phyloP scores from a whole-genome alignment of 2,888 invertebrate species.

The Lasioglossum oenotherae region DNA sequence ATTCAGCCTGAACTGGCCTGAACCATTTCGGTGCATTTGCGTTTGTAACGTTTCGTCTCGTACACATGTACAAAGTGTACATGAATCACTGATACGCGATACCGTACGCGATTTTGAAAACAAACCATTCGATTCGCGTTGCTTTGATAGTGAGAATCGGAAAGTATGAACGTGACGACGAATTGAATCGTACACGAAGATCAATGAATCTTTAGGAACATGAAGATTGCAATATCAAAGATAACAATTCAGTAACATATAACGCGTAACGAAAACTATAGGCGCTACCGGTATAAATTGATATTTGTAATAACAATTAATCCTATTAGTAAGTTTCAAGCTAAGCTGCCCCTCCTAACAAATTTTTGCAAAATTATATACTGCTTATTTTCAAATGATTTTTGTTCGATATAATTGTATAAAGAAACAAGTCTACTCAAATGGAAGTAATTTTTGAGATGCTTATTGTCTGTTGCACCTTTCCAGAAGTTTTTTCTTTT shows the following conservation, averaged over 20 bases:
- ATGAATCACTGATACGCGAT: neutral
- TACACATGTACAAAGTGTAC: neutral
- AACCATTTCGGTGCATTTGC: neutral
- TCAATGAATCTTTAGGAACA: neutral
- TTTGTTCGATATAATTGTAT: neutral
- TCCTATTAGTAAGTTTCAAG: neutral
- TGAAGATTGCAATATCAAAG: neutral
- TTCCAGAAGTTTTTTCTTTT: neutral
- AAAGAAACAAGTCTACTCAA: neutral
- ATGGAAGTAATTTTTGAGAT: neutral
- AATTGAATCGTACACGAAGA: neutral
- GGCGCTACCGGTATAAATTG: neutral
- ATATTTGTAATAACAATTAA: neutral
- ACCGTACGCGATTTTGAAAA: neutral
- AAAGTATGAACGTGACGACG: neutral
- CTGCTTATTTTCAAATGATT: neutral
- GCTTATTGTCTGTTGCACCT: neutral
- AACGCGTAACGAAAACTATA: neutral
- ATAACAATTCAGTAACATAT: neutral
- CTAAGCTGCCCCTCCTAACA: neutral
- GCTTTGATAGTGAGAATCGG: neutral
- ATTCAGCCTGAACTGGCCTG: neutral
- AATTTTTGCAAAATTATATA: neutral
- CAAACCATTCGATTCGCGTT: neutral
- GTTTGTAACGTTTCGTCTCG: neutral